Conservation (phyloP, 2,888 invertebrate species). For the Philonicus albiceps region DNA sequence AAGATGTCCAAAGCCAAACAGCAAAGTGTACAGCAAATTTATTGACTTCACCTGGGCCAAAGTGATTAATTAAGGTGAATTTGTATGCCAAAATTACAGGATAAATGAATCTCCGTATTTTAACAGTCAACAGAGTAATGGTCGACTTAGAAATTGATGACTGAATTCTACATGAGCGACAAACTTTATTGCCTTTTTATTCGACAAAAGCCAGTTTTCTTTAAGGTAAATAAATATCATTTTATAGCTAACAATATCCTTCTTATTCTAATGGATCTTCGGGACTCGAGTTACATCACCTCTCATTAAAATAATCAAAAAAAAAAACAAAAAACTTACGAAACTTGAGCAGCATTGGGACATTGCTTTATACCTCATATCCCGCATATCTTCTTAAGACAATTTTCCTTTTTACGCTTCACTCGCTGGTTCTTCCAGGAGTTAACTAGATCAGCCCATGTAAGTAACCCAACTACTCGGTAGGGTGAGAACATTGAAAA, state of each 20-base stretch:
- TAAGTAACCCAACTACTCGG: background rate
- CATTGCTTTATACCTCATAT: background rate
- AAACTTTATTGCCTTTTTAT: background rate
- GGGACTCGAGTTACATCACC: background rate
- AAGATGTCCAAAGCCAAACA: background rate
- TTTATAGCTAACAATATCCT: background rate
- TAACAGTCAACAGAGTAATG: background rate
- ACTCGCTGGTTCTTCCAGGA: background rate
- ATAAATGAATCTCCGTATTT: background rate
- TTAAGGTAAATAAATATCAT: background rate
- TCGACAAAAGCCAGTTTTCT: background rate
- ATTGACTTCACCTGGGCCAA: background rate
- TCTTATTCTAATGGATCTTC: background rate
- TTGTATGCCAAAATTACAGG: constrained; percentile 27
- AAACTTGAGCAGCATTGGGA: background rate
- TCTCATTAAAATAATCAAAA: background rate
- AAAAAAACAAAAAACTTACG: no score
- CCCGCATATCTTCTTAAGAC: background rate
- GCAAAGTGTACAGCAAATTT: background rate
- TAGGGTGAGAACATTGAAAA: background rate
- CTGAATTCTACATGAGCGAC: background rate
- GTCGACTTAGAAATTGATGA: background rate
- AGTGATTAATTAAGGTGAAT: background rate
- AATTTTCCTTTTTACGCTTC: background rate
- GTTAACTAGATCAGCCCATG: background rate